Base-by-base conservation (phyloP, 2,888 invertebrate genomes). In the Papilio elwesi region DNA sequence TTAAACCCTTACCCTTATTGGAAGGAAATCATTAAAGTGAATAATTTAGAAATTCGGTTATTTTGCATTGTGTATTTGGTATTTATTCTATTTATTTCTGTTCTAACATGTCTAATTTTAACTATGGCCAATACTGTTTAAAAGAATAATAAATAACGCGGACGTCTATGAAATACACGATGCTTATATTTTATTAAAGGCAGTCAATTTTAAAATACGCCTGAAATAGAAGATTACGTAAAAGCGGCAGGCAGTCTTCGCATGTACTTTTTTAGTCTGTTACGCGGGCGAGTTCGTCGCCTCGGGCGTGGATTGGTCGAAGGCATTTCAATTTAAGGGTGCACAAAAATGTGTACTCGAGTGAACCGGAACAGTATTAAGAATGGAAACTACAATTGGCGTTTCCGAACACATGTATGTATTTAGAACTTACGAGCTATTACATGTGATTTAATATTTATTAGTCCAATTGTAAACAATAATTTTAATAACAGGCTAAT, bases 231-330 rank as follows among this genome's bases (percentile, higher is more conserved):
- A 12, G 10, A 59, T 71, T 71, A 71, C 66, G 71, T 67, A 71
- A 71, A 52, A 49, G n/a, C 57, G 43, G 43, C 8, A 43, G 65
- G 49, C 64, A 65, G 11, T 43, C 49, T 70, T 65, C n/a, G 47
- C 53, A 26, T 71, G 57, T 59, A 43, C 38, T 67, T 67, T 71
- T 66, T 65, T 71, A 57, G n/a, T 47, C 48, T 51, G 15, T 47
- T 49, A 16, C 51, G 48, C 51, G 59, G 36, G 66, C 59, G 57
- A 66, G 43, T 66, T 71, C 71, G 51, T 66, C 66, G 71, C 71
- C 71, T 67, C 52, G 67, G 66, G 71, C 52, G 71, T 47, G 62
- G 52, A 71, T 67, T 62, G 57, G 66, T 67, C 55, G 71, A 71
- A 71, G 66, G 66, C 66, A 51, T 71, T 66, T 66, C 59, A 67